Evolutionary conservation across 2,113 vertebrate genomes (phyloP), one percentile per base, ranked within the genome.

Genomic region (Erinaceus europaeus): DNA sequence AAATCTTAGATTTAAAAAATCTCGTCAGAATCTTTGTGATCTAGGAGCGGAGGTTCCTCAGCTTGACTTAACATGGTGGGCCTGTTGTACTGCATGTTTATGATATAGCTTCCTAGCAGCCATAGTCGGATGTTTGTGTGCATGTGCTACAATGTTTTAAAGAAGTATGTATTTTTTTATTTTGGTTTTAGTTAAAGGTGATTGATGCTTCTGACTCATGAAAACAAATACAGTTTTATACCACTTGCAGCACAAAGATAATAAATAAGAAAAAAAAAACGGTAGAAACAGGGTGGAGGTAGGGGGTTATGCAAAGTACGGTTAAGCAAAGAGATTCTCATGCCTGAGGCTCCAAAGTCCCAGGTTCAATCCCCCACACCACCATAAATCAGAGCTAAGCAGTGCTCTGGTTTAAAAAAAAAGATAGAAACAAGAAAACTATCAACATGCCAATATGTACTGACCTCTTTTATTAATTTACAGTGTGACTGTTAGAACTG

Each of bases 111-210:
- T 84, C 85, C 6, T 38, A 36, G 5, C 13, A n/a, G n/a, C n/a
- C n/a, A n/a, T n/a, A n/a, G n/a, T n/a, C n/a, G n/a, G n/a, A 50
- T 29, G 53, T 50, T 34, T 1, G 23, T 46, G 52, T 12, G 50
- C 42, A 38, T 57, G 32, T 64, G 18, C 52, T 77, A 4, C 77
- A 48, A 23, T 76, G 62, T 62, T 67, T 68, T n/a, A 57, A 67
- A 15, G 27, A 82, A 53, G 85, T 23, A n/a, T 18, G 3, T 50
- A 42, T 42, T 90, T 50, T 15, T 50, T 50, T 50, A 12, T 50
- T 50, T 50, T 83, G 18, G n/a, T 86, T 90, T 92, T 90, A 77
- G 32, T 50, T 91, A 71, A 92, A 93, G 93, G 57, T 7, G 21
- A 69, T 7, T 84, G 80, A 38, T 73, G 23, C 34, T 61, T 88